These are phyloP conservation scores for Ichneumoninae sp. DNA, from an alignment of 2,888 invertebrate genomes.

Conservation along the genomic window DNA sequence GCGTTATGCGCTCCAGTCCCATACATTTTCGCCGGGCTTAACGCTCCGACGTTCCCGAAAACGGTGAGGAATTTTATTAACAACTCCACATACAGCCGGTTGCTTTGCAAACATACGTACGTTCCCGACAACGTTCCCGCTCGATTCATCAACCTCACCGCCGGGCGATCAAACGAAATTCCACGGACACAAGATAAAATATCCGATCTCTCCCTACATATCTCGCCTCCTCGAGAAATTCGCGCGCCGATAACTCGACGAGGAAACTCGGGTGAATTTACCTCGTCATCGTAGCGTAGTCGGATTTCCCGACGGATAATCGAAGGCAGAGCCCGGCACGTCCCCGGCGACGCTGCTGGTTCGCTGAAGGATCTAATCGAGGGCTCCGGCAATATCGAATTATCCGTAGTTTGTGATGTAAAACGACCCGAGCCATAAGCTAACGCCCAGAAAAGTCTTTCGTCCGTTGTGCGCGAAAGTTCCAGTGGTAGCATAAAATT, in stretches of 20 bases:
- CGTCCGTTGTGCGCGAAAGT: not conserved
- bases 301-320: slow-evolving; percentile 23
- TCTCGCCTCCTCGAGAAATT: slow-evolving; percentile 10
- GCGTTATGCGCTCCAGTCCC: slow-evolving; percentile 35
- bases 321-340: not conserved
- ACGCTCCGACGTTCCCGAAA: slow-evolving; percentile 59
- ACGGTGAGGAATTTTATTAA: slow-evolving; percentile 64
- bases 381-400: slow-evolving; percentile 31
- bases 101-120: slow-evolving; percentile 41
- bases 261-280: slow-evolving; percentile 7
- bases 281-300: not conserved
- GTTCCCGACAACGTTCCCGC: slow-evolving; percentile 14
- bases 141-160: slow-evolving; percentile 58
- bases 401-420: slow-evolving; percentile 38
- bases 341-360: not conserved
- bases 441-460: not conserved
- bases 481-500: not conserved
- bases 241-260: slow-evolving; percentile 25
- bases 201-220: slow-evolving; percentile 25
- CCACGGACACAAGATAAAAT: slow-evolving; percentile 53
- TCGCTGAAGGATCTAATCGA: not conserved
- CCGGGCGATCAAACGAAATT: slow-evolving; percentile 65
- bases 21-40: slow-evolving; percentile 59
- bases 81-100: not conserved
- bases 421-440: not conserved